Evolutionary conservation across 2,888 invertebrate genomes (phyloP).

Genomic region (Syrphus vitripennis): DNA sequence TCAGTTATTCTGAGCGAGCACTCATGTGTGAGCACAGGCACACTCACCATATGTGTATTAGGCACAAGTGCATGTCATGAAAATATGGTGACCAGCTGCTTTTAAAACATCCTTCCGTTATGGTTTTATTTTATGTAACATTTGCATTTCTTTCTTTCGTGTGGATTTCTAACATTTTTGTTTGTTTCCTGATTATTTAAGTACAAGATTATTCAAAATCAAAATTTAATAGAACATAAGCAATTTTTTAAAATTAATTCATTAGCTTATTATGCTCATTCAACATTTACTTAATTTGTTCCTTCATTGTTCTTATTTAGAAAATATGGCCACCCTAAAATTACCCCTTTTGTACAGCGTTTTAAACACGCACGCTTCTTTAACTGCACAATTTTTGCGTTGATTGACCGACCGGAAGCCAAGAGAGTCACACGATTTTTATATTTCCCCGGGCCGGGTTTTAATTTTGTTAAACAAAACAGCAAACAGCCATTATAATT

Average conservation of each 20-base stretch:
- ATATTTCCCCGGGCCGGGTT: conserved; percentile 27
- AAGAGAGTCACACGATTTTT: conserved; percentile 46
- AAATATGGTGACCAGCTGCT: not conserved
- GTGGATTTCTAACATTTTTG: no score
- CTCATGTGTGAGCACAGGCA: conserved; percentile 34
- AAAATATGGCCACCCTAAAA: conserved; percentile 2
- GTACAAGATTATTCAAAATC: no score
- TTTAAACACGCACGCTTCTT: conserved; percentile 29
- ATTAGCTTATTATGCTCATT: no score
- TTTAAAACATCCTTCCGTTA: no score
- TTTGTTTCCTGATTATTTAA: no score
- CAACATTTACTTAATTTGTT: no score
- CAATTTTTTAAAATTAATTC: no score
- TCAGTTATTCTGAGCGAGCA: conserved; percentile 54
- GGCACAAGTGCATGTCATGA: not conserved
- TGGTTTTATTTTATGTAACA: no score
- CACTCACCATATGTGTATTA: not conserved
- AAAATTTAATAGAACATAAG: no score
- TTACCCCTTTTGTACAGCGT: not conserved
- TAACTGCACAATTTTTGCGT: conserved; percentile 1
- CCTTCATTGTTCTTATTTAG: not conserved
- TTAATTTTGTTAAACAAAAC: conserved; percentile 23
- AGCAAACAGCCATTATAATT: conserved; percentile 32
- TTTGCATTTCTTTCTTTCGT: no score
- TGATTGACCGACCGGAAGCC: conserved; percentile 25